Evolutionary conservation across 37 sponge, comb jelly and placozoan species (phyloP), one percentile per base, ranked within the genome.

Genomic region (Mnemiopsis leidyi): DNA sequence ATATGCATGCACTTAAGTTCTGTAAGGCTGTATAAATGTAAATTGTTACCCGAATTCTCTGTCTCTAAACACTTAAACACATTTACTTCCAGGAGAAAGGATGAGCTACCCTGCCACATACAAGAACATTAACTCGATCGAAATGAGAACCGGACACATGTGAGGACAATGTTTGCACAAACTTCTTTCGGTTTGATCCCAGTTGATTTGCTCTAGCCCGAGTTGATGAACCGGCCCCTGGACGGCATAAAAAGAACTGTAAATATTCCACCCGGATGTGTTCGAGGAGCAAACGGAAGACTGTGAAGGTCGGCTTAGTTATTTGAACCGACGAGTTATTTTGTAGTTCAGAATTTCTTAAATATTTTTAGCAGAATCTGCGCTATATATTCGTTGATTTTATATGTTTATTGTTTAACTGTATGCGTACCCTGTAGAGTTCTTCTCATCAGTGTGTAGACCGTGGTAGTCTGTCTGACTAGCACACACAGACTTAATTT

Each of bases 81-180:
- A 18, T 18, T 48, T 48, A 18, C 61, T 36, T 39, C 39, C 90
- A 85, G 90, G 90, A 7, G 90, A 85, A 39, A 1, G 90, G 35
- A 85, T 85, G 90, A 85, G 90, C n/a, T 85, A 85, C 61, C 90
- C 90, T 3, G 40, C 29, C 3, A n/a, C 90, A 7, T 33, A 85
- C 31, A 71, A 71, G 20, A 71, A 71, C 31, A 25, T 71, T 18
- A 71, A n/a, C 31, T n/a, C 30, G 23, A 71, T 71, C 31, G 75
- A 71, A 18, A n/a, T 71, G 26, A 71, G 75, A 18, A 71, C 75
- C 7, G 30, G 75, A 18, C 75, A 71, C 31, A 71, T 48, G 61
- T 48, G 13, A 48, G n/a, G n/a, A n/a, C n/a, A n/a, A n/a, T n/a
- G n/a, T n/a, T n/a, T n/a, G n/a, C n/a, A n/a, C n/a, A n/a, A n/a